Evolutionary conservation across 30 jellyfish, hydroid and myxozoan genomes (phyloP).

Genomic region (Aurelia aurita complex sp. Pacific): DNA sequence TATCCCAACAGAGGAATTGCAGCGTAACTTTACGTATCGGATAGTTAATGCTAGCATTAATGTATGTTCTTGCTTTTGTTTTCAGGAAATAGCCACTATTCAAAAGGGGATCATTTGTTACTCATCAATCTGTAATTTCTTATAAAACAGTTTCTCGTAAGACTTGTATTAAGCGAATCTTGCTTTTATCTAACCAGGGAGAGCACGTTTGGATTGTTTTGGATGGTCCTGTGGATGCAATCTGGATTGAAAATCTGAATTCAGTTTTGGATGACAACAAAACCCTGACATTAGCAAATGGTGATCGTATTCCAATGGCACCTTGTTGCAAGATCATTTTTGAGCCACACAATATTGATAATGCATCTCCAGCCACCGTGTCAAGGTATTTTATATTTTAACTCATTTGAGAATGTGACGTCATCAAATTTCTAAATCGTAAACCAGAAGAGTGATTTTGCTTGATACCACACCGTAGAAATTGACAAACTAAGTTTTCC

Average conservation of each 20-base stretch:
- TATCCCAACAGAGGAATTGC: too few species aligned
- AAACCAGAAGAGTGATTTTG: too few species aligned
- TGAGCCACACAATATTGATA: slow-evolving; percentile 95
- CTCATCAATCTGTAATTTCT: background rate
- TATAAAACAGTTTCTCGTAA: background rate
- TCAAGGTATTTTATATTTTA: slow-evolving; percentile 46
- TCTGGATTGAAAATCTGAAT: slow-evolving; percentile 92
- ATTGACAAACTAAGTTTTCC: too few species aligned
- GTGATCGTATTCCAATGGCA: slow-evolving; percentile 96
- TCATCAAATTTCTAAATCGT: too few species aligned
- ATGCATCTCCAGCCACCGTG: slow-evolving; percentile 96
- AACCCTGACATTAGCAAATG: slow-evolving; percentile 92
- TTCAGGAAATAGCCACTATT: too few species aligned
- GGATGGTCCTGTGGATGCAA: slow-evolving; percentile 97
- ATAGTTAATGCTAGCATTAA: too few species aligned
- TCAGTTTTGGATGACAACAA: slow-evolving; percentile 92
- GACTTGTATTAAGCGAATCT: background rate
- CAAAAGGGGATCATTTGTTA: too few species aligned
- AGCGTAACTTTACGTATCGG: too few species aligned
- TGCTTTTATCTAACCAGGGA: slow-evolving; percentile 17
- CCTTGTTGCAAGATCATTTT: slow-evolving; percentile 85
- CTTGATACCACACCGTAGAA: too few species aligned
- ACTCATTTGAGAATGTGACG: too few species aligned
- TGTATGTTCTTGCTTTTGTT: too few species aligned
- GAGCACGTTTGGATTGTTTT: slow-evolving; percentile 90